phyloP scores from a whole-genome alignment of 2,888 invertebrate genomes.

The Heliconius cydno region DNA sequence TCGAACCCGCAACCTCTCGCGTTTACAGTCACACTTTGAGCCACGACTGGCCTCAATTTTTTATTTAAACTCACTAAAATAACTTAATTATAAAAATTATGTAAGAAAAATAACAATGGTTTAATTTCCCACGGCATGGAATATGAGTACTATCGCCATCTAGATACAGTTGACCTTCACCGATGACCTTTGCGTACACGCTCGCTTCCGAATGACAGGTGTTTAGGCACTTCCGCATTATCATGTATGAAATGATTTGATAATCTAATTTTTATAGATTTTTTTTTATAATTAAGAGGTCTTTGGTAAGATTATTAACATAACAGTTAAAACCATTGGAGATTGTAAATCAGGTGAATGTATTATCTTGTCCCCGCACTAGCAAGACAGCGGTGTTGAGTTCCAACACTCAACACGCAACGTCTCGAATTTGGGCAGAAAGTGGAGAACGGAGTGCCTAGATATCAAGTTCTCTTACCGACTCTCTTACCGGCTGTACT shows the following conservation, averaged over 20 bases:
- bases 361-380: too few species aligned
- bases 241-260: slow-evolving; percentile 8
- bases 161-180: slow-evolving; percentile 68
- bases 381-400: too few species aligned
- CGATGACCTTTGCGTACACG: slow-evolving; percentile 49
- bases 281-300: too few species aligned
- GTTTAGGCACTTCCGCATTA: slow-evolving; percentile 36
- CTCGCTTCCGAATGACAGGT: slow-evolving; percentile 59
- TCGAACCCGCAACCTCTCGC: not conserved
- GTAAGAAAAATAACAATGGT: slow-evolving; percentile 71
- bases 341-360: too few species aligned
- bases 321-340: too few species aligned
- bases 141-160: slow-evolving; percentile 66
- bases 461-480: too few species aligned
- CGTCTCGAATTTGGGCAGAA: too few species aligned
- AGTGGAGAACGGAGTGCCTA: too few species aligned
- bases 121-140: slow-evolving; percentile 71
- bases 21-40: not conserved
- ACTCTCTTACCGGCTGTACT: too few species aligned
- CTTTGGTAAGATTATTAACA: too few species aligned
- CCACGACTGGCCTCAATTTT: not conserved
- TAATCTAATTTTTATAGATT: not conserved
- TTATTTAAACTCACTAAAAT: slow-evolving; percentile 52
- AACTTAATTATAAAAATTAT: slow-evolving; percentile 75
- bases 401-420: too few species aligned